These are phyloP conservation scores for Dastarcus helophoroides DNA, from an alignment of 2,888 invertebrate genomes.

Conservation along the genomic window DNA sequence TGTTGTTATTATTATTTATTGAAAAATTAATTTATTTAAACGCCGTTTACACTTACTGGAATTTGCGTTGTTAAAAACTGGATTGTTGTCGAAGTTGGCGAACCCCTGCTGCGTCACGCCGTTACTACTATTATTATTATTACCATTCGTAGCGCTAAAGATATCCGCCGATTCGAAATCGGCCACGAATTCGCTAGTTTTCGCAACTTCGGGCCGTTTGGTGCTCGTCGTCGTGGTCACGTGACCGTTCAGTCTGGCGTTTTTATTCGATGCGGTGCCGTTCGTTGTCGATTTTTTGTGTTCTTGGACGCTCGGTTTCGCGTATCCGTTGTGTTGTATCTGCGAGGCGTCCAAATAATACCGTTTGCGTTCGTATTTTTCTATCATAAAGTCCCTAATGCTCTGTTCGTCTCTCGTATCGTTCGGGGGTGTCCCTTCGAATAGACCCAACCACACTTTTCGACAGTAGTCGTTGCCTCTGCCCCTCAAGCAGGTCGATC, in stretches of 20 bases:
- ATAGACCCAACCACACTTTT: slow-evolving; percentile 85
- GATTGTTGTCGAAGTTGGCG: slow-evolving; percentile 64
- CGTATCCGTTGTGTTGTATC: slow-evolving; percentile 13
- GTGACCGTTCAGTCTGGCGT: slow-evolving; percentile 21
- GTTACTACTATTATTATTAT: slow-evolving; percentile 14
- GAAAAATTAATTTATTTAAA: too few species aligned
- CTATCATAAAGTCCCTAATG: slow-evolving; percentile 84
- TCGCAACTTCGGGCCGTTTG: slow-evolving; percentile 22
- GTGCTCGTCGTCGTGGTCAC: slow-evolving; percentile 2
- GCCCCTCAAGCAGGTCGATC: slow-evolving; percentile 76
- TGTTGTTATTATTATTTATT: too few species aligned
- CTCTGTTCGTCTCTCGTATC: slow-evolving; percentile 77
- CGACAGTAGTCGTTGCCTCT: slow-evolving; percentile 91
- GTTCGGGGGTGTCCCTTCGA: slow-evolving; percentile 59
- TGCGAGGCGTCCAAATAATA: slow-evolving; percentile 38
- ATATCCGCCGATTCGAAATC: slow-evolving; percentile 63
- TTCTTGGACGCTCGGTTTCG: slow-evolving; percentile 4
- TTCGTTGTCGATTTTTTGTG: slow-evolving; percentile 11
- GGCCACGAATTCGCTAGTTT: slow-evolving; percentile 44
- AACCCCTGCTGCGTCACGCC: slow-evolving; percentile 31
- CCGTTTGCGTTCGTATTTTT: slow-evolving; percentile 90
- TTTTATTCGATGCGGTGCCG: slow-evolving; percentile 16
- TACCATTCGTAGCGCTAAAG: slow-evolving; percentile 43
- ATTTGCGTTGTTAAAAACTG: slow-evolving; percentile 46
- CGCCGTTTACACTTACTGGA: too few species aligned